A percentile compares a stretch with the other conserved stretches of the same genome.
phyloP scores from a whole-genome alignment of 2,888 invertebrate species.

The Acrobasis repandana region DNA sequence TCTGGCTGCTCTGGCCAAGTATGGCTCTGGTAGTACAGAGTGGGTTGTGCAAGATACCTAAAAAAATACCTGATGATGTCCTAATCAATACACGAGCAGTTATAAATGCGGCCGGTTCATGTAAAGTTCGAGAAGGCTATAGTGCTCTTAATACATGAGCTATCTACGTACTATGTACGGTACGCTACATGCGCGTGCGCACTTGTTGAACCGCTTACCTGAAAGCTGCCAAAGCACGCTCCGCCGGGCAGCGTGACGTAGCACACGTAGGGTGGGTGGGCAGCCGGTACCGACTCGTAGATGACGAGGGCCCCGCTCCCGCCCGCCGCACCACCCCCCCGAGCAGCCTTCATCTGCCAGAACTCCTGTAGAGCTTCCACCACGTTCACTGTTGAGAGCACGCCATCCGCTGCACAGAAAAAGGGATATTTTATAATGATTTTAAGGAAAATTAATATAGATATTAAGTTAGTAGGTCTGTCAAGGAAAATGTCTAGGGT shows the following conservation, averaged over 20 bases:
- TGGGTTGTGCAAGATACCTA: too few species aligned
- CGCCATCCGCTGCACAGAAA: slow-evolving; percentile 63
- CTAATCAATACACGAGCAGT: too few species aligned
- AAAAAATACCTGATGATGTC: too few species aligned
- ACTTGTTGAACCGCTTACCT: slow-evolving; percentile 78
- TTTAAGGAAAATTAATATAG: not conserved
- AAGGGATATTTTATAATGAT: not conserved
- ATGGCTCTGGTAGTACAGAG: too few species aligned
- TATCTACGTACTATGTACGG: too few species aligned
- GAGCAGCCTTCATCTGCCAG: slow-evolving; percentile 97
- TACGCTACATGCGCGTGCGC: too few species aligned
- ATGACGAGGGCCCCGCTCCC: slow-evolving; percentile 95
- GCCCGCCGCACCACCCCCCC: slow-evolving; percentile 86
- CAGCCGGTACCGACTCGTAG: slow-evolving; percentile 96
- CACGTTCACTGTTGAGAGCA: slow-evolving; percentile 90
- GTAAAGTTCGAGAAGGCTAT: too few species aligned
- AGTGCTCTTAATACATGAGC: too few species aligned
- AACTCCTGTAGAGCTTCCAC: slow-evolving; percentile 98
- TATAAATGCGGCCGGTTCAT: too few species aligned
- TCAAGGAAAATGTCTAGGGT: too few species aligned
- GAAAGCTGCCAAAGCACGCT: slow-evolving; percentile 97
- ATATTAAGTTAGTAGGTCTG: too few species aligned
- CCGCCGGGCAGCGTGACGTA: slow-evolving; percentile 97
- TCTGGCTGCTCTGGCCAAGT: too few species aligned
- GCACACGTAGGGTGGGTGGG: slow-evolving; percentile 96